Evolutionary conservation across 2,113 vertebrate genomes (phyloP), one percentile per base, ranked within the genome.

Genomic region (Calonectris borealis): DNA sequence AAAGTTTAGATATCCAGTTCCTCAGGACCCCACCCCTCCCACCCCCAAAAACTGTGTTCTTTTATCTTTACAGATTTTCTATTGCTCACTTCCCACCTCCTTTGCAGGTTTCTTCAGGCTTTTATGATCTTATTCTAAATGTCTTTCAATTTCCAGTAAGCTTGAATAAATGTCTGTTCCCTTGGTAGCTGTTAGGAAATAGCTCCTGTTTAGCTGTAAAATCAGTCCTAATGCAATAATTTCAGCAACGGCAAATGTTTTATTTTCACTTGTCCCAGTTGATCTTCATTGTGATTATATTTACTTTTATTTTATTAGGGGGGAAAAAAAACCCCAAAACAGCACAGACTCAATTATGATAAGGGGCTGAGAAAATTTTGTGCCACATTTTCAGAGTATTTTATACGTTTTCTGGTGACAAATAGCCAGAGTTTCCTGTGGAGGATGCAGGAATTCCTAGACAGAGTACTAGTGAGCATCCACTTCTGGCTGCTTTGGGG

Each of bases 151-250:
- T 96, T 93, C 54, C 61, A 66, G 66, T 95, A 94, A 91, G 49
- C 84, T 87, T 94, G 70, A 94, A 95, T 88, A 93, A 96, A 95
- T 77, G 93, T 90, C 89, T 96, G 18, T 88, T 97, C 89, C 78
- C 91, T 83, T 7, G 46, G 89, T 89, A 87, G 88, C 82, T 77
- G 42, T 93, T 97, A 91, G 48, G 81, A 95, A 93, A 85, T 69
- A 79, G 70, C 36, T 94, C 12, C 49, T 72, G 54, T 84, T 92
- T 94, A 86, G 76, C 76, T 94, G 49, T 91, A 78, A 84, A 89
- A 92, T 94, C 57, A n/a, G 60, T 61, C 52, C 58, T 83, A 85
- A 80, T 88, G 42, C 29, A 90, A 14, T 92, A 62, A 88, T 91
- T 88, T 90, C 46, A 54, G 70, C 49, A 93, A 62, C 9, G 36